Percentiles rank a stretch among this genome's conserved stretches.
phyloP scores from a whole-genome alignment of 2,888 invertebrate species.

The Ornithoptera priamus region DNA sequence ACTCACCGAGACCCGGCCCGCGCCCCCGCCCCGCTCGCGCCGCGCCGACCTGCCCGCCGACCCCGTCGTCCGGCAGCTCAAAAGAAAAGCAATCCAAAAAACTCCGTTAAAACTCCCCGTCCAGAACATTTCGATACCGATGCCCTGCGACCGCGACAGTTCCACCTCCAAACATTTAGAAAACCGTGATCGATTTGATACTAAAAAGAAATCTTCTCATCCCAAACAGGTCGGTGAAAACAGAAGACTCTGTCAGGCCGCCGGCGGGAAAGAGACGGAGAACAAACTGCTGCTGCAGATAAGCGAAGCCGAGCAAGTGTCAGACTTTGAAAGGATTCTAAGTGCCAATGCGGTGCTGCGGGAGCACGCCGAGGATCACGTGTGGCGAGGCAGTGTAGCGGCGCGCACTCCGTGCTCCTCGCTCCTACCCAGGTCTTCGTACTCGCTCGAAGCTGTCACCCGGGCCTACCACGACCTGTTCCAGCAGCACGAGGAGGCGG shows the following conservation, averaged over 20 bases:
- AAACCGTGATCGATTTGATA: slow-evolving; percentile 48
- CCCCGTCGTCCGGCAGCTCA: slow-evolving; percentile 58
- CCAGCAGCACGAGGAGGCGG: slow-evolving; percentile 70
- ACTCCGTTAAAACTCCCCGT: slow-evolving; percentile 63
- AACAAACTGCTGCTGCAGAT: slow-evolving; percentile 78
- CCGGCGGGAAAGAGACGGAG: slow-evolving; percentile 71
- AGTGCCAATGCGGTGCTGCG: slow-evolving; percentile 78
- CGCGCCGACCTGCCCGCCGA: slow-evolving; percentile 40
- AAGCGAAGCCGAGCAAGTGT: slow-evolving; percentile 81
- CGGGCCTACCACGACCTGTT: slow-evolving; percentile 70
- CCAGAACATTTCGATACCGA: slow-evolving; percentile 68
- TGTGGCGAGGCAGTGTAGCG: slow-evolving; percentile 62
- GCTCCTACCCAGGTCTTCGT: slow-evolving; percentile 57
- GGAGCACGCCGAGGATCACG: slow-evolving; percentile 63
- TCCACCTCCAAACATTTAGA: slow-evolving; percentile 58
- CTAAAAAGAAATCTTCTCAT: slow-evolving; percentile 67
- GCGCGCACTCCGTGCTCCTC: slow-evolving; percentile 57
- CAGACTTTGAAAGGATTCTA: slow-evolving; percentile 83
- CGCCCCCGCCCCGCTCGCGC: slow-evolving; percentile 37
- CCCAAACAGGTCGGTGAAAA: slow-evolving; percentile 71
- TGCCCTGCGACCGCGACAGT: slow-evolving; percentile 61
- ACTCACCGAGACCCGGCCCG: slow-evolving; percentile 52
- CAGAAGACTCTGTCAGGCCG: slow-evolving; percentile 70
- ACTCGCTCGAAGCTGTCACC: slow-evolving; percentile 69
- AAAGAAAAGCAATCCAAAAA: slow-evolving; percentile 60